A percentile compares a stretch with the other conserved stretches of the same genome.
These are phyloP conservation scores for Drosophila anomalata DNA, from an alignment of 2,888 invertebrate genomes.

Conservation along the genomic window DNA sequence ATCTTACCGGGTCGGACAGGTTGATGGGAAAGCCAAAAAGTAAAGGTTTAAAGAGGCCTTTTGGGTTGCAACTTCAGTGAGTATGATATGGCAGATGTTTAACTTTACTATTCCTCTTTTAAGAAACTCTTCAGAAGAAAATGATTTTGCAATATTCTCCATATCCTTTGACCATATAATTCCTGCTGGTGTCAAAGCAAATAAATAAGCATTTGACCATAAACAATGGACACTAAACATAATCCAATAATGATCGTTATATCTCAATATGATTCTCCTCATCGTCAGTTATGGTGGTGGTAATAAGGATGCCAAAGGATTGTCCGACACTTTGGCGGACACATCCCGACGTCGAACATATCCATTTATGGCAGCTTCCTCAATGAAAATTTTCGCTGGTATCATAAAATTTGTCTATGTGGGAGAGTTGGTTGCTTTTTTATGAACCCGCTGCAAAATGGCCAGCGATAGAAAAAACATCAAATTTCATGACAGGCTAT, in stretches of 20 bases:
- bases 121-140: neutral
- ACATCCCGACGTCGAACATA: slow-evolving; percentile 33
- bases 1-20: neutral
- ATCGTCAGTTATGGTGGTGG: neutral
- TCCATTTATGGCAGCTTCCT: slow-evolving; percentile 59
- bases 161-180: neutral
- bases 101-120: no score
- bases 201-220: slow-evolving; percentile 17
- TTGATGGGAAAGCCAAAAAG: neutral
- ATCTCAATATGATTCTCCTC: slow-evolving; percentile 2
- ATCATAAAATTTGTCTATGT: slow-evolving; percentile 63
- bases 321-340: slow-evolving; percentile 49
- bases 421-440: slow-evolving; percentile 34
- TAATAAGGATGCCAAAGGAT: neutral
- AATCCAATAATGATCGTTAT: slow-evolving; percentile 30
- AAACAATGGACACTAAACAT: slow-evolving; percentile 38
- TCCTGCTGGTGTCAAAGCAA: neutral
- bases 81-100: no score
- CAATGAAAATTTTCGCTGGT: slow-evolving; percentile 52
- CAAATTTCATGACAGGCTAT: slow-evolving; percentile 60
- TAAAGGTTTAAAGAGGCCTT: neutral
- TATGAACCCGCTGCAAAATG: slow-evolving; percentile 72
- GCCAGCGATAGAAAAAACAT: slow-evolving; percentile 73
- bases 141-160: neutral
- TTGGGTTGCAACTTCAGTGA: no score